These are phyloP conservation scores for Pholis gunnellus DNA, from an alignment of 2,113 vertebrate genomes.

Conservation along the genomic window DNA sequence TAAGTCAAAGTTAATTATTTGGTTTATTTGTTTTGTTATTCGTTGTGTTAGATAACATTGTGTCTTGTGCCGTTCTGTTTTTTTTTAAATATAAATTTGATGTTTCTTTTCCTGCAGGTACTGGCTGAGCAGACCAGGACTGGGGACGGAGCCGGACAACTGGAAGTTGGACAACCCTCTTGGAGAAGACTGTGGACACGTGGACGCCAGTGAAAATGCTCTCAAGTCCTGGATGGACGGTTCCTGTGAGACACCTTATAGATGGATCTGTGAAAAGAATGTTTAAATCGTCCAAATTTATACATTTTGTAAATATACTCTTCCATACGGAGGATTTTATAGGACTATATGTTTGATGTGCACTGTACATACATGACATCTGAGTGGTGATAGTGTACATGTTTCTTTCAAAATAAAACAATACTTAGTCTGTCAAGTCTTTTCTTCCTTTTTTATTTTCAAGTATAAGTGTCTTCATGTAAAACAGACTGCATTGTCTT, in stretches of 20 bases:
- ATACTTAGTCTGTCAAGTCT: not conserved
- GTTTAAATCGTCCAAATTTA: slow-evolving; percentile 14
- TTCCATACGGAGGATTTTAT: not conserved
- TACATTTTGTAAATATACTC: slow-evolving; percentile 7
- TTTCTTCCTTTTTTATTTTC: not conserved
- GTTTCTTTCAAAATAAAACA: not conserved
- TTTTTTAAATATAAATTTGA: too few relatives aligned
- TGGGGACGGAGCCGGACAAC: slow-evolving; percentile 54
- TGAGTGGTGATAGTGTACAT: not conserved
- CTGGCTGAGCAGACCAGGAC: slow-evolving; percentile 51
- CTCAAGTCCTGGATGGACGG: slow-evolving; percentile 66
- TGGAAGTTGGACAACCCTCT: slow-evolving; percentile 50
- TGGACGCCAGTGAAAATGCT: slow-evolving; percentile 22
- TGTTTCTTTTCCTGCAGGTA: slow-evolving; percentile 32
- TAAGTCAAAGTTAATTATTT: slow-evolving; percentile 36
- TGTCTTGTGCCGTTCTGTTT: too few relatives aligned
- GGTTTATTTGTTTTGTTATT: too few relatives aligned
- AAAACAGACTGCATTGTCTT: not conserved
- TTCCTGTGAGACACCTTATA: slow-evolving; percentile 42
- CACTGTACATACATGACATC: not conserved
- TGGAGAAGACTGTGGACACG: slow-evolving; percentile 67
- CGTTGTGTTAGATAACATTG: too few relatives aligned
- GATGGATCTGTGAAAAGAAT: slow-evolving; percentile 67
- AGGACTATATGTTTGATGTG: not conserved
- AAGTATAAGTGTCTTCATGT: not conserved